A percentile compares a stretch with the other conserved stretches of the same genome.
Conservation (phyloP, 53 echinoderm and acorn worm species). For the Mesocentrotus franciscanus region DNA sequence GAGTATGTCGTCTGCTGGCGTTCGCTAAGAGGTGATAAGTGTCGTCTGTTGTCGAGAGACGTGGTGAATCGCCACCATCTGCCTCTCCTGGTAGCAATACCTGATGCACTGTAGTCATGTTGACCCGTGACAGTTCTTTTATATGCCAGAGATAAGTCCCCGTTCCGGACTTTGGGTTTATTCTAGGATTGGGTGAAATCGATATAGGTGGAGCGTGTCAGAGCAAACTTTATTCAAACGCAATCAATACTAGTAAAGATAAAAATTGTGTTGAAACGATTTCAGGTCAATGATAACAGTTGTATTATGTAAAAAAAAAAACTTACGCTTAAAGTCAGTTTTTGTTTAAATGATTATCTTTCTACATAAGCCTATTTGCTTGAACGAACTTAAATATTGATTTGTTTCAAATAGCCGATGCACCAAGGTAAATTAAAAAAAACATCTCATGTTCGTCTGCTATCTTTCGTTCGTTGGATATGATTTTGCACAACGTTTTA, state of each 20-base stretch:
- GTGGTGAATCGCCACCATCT: conserved; percentile 24
- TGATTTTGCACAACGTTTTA: no score
- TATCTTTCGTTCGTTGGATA: not conserved
- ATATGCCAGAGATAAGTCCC: not conserved
- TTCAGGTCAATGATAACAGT: not conserved
- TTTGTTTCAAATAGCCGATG: not conserved
- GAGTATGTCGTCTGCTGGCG: conserved; percentile 18
- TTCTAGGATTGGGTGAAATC: not conserved
- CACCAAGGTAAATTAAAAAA: not conserved
- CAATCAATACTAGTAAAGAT: not conserved
- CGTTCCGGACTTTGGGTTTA: conserved; percentile 20
- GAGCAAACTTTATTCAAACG: not conserved
- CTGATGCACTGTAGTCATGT: conserved; percentile 55
- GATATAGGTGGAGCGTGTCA: not conserved
- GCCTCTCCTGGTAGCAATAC: conserved; percentile 56
- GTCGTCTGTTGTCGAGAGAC: conserved; percentile 2
- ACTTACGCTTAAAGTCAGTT: not conserved
- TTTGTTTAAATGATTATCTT: not conserved
- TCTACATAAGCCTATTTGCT: not conserved
- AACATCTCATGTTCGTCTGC: not conserved
- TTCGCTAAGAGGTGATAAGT: not conserved
- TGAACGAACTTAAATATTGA: not conserved
- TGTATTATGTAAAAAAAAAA: not conserved
- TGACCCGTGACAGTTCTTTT: conserved; percentile 39
- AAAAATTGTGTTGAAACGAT: not conserved